phyloP scores from a whole-genome alignment of 2,888 invertebrate species.

The Dryobota labecula region DNA sequence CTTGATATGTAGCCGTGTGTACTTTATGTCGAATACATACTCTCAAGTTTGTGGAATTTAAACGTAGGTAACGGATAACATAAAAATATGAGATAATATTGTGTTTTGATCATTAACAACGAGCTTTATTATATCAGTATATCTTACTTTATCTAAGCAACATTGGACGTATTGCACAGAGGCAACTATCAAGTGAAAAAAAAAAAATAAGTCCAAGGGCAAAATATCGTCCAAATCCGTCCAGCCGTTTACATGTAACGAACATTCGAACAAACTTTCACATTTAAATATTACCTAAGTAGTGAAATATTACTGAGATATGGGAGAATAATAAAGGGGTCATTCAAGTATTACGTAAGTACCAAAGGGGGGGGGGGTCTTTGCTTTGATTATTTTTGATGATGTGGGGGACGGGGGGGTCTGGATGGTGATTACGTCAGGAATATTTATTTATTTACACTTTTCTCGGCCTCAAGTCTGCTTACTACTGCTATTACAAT shows the following conservation, averaged over 20 bases:
- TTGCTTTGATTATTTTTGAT: too few species aligned
- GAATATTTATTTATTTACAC: too few species aligned
- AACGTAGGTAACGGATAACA: background rate
- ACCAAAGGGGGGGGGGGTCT: too few species aligned
- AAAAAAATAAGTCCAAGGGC: background rate
- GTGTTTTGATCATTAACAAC: background rate
- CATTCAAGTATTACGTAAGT: too few species aligned
- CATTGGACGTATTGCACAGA: background rate
- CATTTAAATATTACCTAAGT: background rate
- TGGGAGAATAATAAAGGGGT: background rate
- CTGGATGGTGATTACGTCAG: too few species aligned
- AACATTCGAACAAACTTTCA: background rate
- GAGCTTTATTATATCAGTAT: background rate
- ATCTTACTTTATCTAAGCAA: background rate
- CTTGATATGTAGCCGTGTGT: too few species aligned
- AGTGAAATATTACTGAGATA: background rate
- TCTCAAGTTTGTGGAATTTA: constrained; percentile 2
- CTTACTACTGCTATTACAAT: too few species aligned
- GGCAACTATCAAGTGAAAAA: background rate
- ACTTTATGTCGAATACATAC: constrained; percentile 10
- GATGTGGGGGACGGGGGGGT: too few species aligned
- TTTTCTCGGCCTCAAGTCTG: too few species aligned
- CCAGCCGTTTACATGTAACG: background rate
- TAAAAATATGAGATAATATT: constrained; percentile 23
- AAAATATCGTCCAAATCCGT: background rate